Base-by-base conservation (phyloP, 1,140 invertebrate species). In the Lanistes nyassanus region DNA sequence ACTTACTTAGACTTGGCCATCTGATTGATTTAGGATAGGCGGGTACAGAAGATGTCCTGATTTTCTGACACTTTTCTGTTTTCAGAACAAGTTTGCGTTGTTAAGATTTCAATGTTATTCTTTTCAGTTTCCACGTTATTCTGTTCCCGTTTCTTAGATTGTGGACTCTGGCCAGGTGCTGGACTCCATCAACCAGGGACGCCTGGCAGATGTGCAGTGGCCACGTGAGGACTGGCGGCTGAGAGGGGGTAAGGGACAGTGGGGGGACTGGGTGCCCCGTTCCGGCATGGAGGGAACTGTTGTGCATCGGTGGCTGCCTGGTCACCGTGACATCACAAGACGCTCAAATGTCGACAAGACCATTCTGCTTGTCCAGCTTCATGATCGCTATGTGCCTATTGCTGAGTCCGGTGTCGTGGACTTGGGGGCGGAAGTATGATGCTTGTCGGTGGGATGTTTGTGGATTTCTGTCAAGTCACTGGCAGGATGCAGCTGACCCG, bases 381-480 rank as follows among this genome's bases (percentile, higher is more conserved):
- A 95, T 7, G 96, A 98, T 81, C 94, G 94, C 81, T 98, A 93
- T 89, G 96, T 98, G 70, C 96, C 96, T 26, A 96, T 98, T 74
- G 95, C 95, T 0, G 96, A 98, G 87, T 92, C 92, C 84, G 96
- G 95, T 64, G 93, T 97, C 0, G 76, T 94, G 78, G 94, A 96
- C 86, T 88, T 94, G 37, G 93, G 93, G 26, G 93, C 93, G 66
- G 94, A 94, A 87, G 93, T 94, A 29, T 88, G 81, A 83, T 71
- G 39, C 26, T 9, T 31, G 34, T 23, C 23, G 64, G 23, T 29
- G 19, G 11, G 9, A 26, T 16, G n/a, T 23, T 23, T 31, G 36
- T 13, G 7, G 34, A 36, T 31, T 26, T 66, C 36, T 29, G 6
- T 36, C 7, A 23, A 26, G 36, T n/a, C 21, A 68, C n/a, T n/a